Base-by-base conservation (phyloP, 2,113 vertebrate genomes). In the Malurus alboscapulatus region DNA sequence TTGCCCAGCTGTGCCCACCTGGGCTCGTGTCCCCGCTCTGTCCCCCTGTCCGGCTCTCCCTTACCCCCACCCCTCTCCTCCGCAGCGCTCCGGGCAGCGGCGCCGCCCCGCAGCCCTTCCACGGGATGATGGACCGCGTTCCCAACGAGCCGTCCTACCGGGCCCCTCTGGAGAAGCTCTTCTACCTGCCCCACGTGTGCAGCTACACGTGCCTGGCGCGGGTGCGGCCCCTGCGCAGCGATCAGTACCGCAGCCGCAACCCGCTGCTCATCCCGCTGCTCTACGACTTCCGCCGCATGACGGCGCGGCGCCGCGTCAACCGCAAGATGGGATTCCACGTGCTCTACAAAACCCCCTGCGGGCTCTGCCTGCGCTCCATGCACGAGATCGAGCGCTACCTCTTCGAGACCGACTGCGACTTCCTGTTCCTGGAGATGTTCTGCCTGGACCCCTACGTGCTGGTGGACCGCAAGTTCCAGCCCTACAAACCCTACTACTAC, bases 301-400 rank as follows among this genome's bases (percentile, higher is more conserved):
- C 99, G 0, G 99, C 98, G 3, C 98, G 99, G 12, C 98, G 99
- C 30, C 98, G 98, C 54, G 97, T 99, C 44, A 99, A 99, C 97
- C 99, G 99, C 92, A 99, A 99, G 98, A 99, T 99, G 98, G 99
- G 98, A 9, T 99, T 99, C 96, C 99, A 99, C 3, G 99, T 99
- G 34, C 98, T 99, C 94, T 99, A 99, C 97, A 99, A 99, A 84
- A 98, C 98, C 0, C 99, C 99, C 0, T 99, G 99, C 19, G 99
- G 99, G 9, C 98, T 99, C 36, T 98, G 98, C 93, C 98, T 99
- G 81, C 97, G 99, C 12, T 98, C 98, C 97, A 99, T 99, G 99
- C 95, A 75, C 3, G 99, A 99, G 96, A 99, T 99, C n/a, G 98
- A 99, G 88, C 97, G 98, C 8, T 99, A 99, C 98, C 98, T 99